phyloP scores from a whole-genome alignment of 2,113 vertebrate species.

The Dipodomys merriami region DNA sequence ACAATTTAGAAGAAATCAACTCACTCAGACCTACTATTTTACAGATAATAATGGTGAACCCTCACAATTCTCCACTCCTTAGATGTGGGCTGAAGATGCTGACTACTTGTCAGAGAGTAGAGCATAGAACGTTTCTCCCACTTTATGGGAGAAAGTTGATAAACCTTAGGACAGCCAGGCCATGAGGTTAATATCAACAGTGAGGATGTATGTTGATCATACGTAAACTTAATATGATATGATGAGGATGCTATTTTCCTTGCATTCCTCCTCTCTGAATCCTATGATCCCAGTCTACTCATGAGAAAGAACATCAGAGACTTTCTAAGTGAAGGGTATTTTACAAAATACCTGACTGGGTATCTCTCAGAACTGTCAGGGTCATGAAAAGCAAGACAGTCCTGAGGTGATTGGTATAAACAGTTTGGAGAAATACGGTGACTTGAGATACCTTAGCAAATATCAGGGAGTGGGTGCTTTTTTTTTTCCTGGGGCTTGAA shows the following conservation, averaged over 20 bases:
- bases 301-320: neutral
- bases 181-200: neutral
- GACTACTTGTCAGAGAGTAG: neutral
- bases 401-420: neutral
- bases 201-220: neutral
- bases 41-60: neutral
- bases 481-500: too few species aligned
- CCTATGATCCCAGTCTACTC: neutral
- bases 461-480: neutral
- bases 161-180: neutral
- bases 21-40: neutral
- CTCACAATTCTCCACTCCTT: neutral
- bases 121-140: neutral
- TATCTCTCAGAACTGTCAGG: neutral
- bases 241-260: neutral
- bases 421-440: neutral
- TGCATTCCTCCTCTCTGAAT: neutral
- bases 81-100: neutral
- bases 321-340: neutral
- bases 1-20: neutral
- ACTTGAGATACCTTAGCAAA: neutral
- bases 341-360: neutral
- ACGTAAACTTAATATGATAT: neutral
- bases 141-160: neutral
- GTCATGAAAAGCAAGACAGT: neutral